Base-by-base conservation (phyloP, 2,797 vertebrate species). In the Halcyon chelicuti region DNA sequence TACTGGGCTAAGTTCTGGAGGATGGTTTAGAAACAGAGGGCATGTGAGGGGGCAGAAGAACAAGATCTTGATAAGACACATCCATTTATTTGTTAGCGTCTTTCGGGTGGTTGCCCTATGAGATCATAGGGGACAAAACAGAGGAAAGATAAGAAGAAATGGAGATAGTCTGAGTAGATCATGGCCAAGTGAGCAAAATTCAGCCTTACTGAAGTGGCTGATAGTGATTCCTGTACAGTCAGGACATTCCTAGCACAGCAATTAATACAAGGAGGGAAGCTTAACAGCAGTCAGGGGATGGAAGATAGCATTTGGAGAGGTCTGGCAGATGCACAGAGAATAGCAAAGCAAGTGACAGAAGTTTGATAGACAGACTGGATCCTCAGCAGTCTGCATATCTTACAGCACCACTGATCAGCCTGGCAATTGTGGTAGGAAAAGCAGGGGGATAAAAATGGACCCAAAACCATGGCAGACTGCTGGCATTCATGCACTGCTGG, bases 401-500 rank as follows among this genome's bases (percentile, higher is more conserved):
- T 40, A 73, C 42, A 87, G 78, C 71, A 93, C 81, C 5, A 7
- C 33, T 80, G 92, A 93, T 80, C 67, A 95, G 63, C 49, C 57
- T 94, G 65, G 91, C 72, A 96, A 51, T 65, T 33, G 19, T 62
- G 84, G 72, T 61, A 87, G 71, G 47, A 93, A 82, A 51, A 87
- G 67, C 18, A 67, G 21, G 67, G 74, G 67, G 22, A 87, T 63
- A 82, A 95, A 92, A 93, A 91, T 46, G 35, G 95, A 82, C 74
- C 63, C 74, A 76, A 89, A 92, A n/a, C 42, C 4, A 3, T 67
- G 79, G 71, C 91, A 95, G 93, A 73, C 71, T 94, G 80, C 67
- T 96, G 86, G 90, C 88, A 89, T 92, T 94, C 77, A 92, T 0
- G 3, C 92, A 84, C 63, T 79, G 52, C 62, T 96, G 94, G 92